phyloP scores from a whole-genome alignment of 1,140 invertebrate species.

The Chrysopa pallens region DNA sequence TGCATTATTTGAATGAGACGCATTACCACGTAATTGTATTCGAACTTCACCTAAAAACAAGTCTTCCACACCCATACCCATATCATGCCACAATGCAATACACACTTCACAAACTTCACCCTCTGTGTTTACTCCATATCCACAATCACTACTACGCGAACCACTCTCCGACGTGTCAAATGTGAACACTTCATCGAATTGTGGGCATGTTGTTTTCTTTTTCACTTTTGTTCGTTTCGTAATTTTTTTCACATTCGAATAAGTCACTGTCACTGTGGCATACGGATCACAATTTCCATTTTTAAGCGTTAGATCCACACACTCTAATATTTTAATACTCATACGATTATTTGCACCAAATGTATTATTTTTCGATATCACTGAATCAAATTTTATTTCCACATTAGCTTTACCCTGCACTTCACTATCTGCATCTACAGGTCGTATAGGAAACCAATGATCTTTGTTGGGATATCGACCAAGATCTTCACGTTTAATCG shows the following conservation, averaged over 20 bases:
- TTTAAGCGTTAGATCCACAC: constrained; percentile 71
- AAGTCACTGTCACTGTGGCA: constrained; percentile 59
- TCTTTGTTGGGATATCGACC: constrained; percentile 76
- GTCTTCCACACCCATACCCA: constrained; percentile 50
- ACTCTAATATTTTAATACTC: constrained; percentile 52
- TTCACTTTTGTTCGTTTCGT: constrained; percentile 68
- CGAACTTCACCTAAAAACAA: constrained; percentile 75
- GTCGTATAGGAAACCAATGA: constrained; percentile 74
- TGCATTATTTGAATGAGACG: no score
- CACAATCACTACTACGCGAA: constrained; percentile 25
- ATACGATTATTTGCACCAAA: constrained; percentile 20
- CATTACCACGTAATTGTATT: constrained; percentile 43
- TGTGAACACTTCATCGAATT: constrained; percentile 74
- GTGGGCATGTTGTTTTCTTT: constrained; percentile 76
- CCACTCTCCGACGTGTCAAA: constrained; percentile 56
- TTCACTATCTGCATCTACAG: constrained; percentile 72
- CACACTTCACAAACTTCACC: constrained; percentile 51
- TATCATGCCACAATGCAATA: constrained; percentile 72
- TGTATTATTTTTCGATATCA: constrained; percentile 8
- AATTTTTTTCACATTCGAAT: constrained; percentile 62
- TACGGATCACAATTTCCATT: constrained; percentile 84
- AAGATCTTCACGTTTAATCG: constrained; percentile 69
- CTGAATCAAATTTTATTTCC: constrained; percentile 37
- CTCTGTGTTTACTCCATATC: constrained; percentile 17
- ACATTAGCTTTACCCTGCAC: constrained; percentile 72